Conservation (phyloP, 1,140 invertebrate species). For the Acyrthosiphon pisum region DNA sequence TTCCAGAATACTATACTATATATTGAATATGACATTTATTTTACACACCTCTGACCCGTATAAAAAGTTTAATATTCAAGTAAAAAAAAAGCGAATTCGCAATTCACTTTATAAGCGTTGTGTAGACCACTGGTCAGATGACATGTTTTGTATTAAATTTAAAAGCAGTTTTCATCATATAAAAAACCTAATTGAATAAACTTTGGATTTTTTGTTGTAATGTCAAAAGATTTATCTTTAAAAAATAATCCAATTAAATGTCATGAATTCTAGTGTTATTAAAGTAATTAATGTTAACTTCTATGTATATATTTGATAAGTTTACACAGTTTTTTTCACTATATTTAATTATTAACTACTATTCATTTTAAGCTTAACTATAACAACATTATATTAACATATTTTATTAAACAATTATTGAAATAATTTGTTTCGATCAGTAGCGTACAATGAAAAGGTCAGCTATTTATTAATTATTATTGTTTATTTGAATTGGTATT, state of each 20-base stretch:
- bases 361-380: not conserved
- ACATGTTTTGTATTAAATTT: not conserved
- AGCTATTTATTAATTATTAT: not conserved
- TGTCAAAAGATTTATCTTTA: not conserved
- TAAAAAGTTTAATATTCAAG: not conserved
- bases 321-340: not conserved
- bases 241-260: not conserved
- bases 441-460: not conserved
- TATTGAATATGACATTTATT: not conserved
- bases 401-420: not conserved
- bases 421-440: not conserved
- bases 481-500: not conserved
- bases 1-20: not conserved
- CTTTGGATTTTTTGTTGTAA: not conserved
- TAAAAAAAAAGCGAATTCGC: not conserved
- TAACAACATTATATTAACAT: not conserved
- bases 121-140: not conserved
- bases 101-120: not conserved
- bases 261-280: not conserved
- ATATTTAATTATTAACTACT: not conserved
- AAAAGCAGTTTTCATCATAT: not conserved
- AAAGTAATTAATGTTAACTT: not conserved
- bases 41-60: not conserved
- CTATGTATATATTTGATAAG: not conserved
- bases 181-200: not conserved